These are phyloP conservation scores for Hydra vulgaris DNA, from an alignment of 30 jellyfish, hydroid and myxozoan species.

Conservation along the genomic window DNA sequence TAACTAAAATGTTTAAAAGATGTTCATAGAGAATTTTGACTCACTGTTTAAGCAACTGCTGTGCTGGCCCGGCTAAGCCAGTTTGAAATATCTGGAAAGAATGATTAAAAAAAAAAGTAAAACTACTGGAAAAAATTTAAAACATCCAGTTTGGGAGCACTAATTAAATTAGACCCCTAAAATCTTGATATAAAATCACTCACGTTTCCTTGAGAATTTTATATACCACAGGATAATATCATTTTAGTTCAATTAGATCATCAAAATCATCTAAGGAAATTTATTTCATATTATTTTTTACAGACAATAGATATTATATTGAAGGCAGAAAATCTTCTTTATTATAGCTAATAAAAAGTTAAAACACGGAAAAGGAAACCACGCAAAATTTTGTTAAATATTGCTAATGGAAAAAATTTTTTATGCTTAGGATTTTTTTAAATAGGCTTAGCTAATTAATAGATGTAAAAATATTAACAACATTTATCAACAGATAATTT, in stretches of 20 bases:
- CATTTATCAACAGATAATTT: neutral
- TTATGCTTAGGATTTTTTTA: neutral
- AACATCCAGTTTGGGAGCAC: neutral
- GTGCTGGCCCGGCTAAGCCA: slow-evolving; percentile 34
- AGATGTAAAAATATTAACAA: neutral
- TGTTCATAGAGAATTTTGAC: slow-evolving; percentile 6
- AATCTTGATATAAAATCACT: neutral
- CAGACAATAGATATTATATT: neutral
- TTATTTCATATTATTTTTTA: neutral
- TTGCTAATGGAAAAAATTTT: neutral
- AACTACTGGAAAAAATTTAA: neutral
- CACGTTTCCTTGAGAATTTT: neutral
- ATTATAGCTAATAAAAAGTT: too few relatives aligned
- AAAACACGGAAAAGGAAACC: neutral
- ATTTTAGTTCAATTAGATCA: neutral
- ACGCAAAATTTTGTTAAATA: neutral
- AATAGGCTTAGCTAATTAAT: neutral
- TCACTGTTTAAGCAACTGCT: slow-evolving; percentile 35
- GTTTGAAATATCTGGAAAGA: slow-evolving; percentile 29
- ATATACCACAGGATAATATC: neutral
- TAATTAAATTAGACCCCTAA: neutral
- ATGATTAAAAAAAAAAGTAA: slow-evolving; percentile 9
- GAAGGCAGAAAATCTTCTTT: neutral
- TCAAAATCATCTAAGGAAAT: neutral
- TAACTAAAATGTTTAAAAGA: neutral